phyloP scores from a whole-genome alignment of 2,797 vertebrate genomes.

The Semaprochilodus insignis region DNA sequence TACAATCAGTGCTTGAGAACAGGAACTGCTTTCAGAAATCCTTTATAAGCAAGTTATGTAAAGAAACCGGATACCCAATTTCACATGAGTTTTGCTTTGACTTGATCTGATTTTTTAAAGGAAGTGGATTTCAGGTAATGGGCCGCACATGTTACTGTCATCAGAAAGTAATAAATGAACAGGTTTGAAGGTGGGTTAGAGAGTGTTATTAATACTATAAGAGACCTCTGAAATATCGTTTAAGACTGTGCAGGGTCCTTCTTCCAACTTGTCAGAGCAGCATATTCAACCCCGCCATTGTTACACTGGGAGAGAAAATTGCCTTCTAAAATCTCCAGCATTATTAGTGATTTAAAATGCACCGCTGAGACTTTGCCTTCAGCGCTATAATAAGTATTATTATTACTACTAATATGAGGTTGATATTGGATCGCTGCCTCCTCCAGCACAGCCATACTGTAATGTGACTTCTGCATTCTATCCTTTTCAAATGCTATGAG shows the following conservation, averaged over 20 bases:
- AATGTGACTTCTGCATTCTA: not conserved
- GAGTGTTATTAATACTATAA: slow-evolving; percentile 34
- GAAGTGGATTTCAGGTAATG: slow-evolving; percentile 25
- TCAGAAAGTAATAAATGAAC: slow-evolving; percentile 34
- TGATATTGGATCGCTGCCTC: not conserved
- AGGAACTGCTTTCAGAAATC: slow-evolving; percentile 26
- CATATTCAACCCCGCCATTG: not conserved
- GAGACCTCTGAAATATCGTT: not conserved
- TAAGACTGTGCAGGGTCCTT: not conserved
- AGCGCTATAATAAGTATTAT: not conserved
- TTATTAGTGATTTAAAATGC: slow-evolving; percentile 8
- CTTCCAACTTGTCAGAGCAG: not conserved
- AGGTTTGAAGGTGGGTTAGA: not conserved
- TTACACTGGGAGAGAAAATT: not conserved
- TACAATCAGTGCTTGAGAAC: not conserved
- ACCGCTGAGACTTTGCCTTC: not conserved
- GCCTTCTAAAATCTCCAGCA: not conserved
- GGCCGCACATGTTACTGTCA: not conserved
- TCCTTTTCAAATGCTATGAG: not conserved
- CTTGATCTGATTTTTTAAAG: slow-evolving; percentile 23
- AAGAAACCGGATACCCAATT: slow-evolving; percentile 28
- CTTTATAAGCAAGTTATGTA: slow-evolving; percentile 6
- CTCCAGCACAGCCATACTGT: not conserved
- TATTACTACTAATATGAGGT: not conserved
- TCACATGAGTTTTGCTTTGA: slow-evolving; percentile 7